Evolutionary conservation across 2,888 invertebrate genomes (phyloP), one percentile per base, ranked within the genome.

Genomic region (Argyra leucocephala): DNA sequence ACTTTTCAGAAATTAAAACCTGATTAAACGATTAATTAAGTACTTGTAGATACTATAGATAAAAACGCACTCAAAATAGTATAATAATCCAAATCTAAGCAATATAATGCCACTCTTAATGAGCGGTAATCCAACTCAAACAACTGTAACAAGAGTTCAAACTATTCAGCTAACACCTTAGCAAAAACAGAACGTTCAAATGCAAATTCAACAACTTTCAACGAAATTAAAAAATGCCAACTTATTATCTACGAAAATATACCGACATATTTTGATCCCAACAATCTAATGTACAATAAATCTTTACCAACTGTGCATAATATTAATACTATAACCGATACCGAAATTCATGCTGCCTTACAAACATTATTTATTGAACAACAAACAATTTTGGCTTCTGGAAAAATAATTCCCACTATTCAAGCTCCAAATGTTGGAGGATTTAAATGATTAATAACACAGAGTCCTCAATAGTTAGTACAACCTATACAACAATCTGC

Each of bases 101-200:
- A 61, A 70, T 66, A 31, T 66, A 37, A 64, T 73, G 22, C 72
- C 74, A 61, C 76, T 71, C n/a, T 63, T 70, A 57, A 66, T 72
- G 9, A 72, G 69, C 66, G 70, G 72, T 64, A 70, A 67, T 68
- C 69, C 71, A 64, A 72, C 71, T 36, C 72, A 70, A 61, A 72
- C 69, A 63, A 75, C 79, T 18, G 77, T 81, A 22, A 86, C 87
- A 68, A 82, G 86, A 68, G 86, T 88, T 64, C 88, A 88, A 73
- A 88, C 88, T 12, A 88, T 89, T 69, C 88, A 89, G 72, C 76
- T 90, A 63, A 88, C 88, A 21, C 86, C 87, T 15, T 88, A 88
- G 72, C 89, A 88, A 73, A 89, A 89, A 74, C 86, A 86, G 73
- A 83, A 82, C 66, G 83, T 88, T 12, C 87, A 88, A 75, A 80